A percentile compares a stretch with the other conserved stretches of the same genome.
Conservation (phyloP, 2,888 invertebrate genomes). For the Ormyrus rosae region DNA sequence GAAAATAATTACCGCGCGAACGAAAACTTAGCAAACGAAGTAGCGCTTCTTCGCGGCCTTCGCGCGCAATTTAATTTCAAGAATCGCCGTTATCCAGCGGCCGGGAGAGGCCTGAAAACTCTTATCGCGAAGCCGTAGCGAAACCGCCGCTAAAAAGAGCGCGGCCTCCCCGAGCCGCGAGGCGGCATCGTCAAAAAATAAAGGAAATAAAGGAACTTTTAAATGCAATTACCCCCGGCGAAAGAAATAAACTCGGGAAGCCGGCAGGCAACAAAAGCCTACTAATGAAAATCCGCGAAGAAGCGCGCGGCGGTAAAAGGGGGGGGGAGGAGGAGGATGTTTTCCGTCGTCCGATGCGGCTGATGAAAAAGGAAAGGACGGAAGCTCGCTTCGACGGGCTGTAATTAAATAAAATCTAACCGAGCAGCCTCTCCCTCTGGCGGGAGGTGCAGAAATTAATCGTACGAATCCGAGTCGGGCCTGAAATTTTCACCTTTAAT, state of each 20-base stretch:
- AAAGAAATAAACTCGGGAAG: conserved; percentile 26
- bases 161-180: not conserved
- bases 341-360: too few relatives aligned
- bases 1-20: too few relatives aligned
- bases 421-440: not conserved
- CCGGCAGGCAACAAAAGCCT: conserved; percentile 37
- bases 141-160: not conserved
- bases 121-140: too few relatives aligned
- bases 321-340: too few relatives aligned
- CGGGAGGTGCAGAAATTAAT: conserved; percentile 25
- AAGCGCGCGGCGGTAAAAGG: too few relatives aligned
- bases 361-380: too few relatives aligned
- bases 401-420: conserved; percentile 46
- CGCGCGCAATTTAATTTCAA: too few relatives aligned
- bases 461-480: conserved; percentile 26
- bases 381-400: conserved; percentile 9
- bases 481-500: conserved; percentile 37
- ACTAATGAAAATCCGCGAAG: conserved; percentile 40
- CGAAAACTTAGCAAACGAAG: too few relatives aligned
- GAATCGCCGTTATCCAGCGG: too few relatives aligned
- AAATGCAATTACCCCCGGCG: conserved; percentile 33
- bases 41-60: too few relatives aligned
- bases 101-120: too few relatives aligned
- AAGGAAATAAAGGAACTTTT: conserved; percentile 17
- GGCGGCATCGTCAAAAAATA: not conserved